Percentiles rank a stretch among this genome's conserved stretches.
phyloP scores from a whole-genome alignment of 2,113 vertebrate species.

The Panthera uncia region DNA sequence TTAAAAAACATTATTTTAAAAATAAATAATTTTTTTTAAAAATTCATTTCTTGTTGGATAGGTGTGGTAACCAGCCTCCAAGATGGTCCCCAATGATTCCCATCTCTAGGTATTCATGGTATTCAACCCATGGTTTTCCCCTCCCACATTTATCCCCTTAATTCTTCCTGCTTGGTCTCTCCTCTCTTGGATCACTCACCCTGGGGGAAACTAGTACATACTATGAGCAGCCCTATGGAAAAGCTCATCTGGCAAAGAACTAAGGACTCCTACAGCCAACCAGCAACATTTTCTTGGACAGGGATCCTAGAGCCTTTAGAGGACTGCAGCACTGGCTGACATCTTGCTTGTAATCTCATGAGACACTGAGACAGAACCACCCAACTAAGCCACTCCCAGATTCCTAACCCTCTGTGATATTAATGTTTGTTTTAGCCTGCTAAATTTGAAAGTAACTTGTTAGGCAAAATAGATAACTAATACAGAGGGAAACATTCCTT shows the following conservation, averaged over 20 bases:
- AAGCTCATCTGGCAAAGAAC: background rate
- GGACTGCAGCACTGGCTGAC: background rate
- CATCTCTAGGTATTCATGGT: background rate
- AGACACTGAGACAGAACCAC: background rate
- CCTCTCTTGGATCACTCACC: background rate
- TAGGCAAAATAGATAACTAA: background rate
- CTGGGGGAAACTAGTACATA: background rate
- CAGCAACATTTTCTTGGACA: background rate
- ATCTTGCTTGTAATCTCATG: background rate
- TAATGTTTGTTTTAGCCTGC: background rate
- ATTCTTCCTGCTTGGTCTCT: background rate
- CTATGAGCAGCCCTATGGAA: background rate
- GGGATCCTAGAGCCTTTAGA: background rate
- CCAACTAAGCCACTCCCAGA: background rate
- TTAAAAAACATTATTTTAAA: no score
- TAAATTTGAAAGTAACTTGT: background rate
- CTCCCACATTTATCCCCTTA: background rate
- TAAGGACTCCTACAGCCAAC: background rate
- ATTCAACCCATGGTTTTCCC: background rate
- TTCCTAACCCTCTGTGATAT: background rate
- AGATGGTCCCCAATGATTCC: background rate
- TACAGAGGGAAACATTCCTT: background rate
- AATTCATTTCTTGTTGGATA: background rate
- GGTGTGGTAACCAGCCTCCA: background rate
- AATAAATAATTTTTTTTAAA: accelerated